Evolutionary conservation across 2,888 invertebrate genomes (phyloP).

Genomic region (Neoaliturus tenellus): DNA sequence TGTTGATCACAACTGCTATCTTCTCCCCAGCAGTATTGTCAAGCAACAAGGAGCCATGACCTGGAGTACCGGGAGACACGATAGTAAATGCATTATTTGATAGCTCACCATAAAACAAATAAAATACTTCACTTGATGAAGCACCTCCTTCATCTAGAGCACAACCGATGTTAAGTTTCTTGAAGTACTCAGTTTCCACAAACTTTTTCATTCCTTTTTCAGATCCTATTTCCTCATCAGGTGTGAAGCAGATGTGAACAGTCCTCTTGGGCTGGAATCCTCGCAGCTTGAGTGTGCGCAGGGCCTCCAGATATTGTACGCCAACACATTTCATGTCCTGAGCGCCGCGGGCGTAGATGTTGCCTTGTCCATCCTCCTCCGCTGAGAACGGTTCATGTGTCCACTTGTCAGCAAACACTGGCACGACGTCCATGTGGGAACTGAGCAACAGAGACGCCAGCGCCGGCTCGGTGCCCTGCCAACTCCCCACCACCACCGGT

Average conservation of each 20-base stretch:
- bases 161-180: conserved; percentile 87
- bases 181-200: conserved; percentile 83
- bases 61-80: conserved; percentile 84
- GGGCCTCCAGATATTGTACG: conserved; percentile 84
- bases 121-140: conserved; percentile 79
- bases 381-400: conserved; percentile 92
- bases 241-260: conserved; percentile 83
- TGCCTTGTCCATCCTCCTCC: conserved; percentile 88
- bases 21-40: conserved; percentile 91
- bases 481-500: conserved; percentile 90
- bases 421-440: conserved; percentile 98
- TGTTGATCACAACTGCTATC: conserved; percentile 82
- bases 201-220: conserved; percentile 89
- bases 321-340: conserved; percentile 93
- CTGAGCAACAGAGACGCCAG: conserved; percentile 88
- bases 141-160: conserved; percentile 93
- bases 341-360: conserved; percentile 91
- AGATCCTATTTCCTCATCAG: conserved; percentile 90
- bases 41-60: conserved; percentile 90
- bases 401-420: conserved; percentile 95
- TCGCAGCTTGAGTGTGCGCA: conserved; percentile 77
- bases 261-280: conserved; percentile 78
- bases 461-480: conserved; percentile 84
- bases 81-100: conserved; percentile 88
- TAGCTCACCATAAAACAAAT: conserved; percentile 85